Conservation (phyloP, 2,797 vertebrate genomes). For the Eurystomus glaucurus region DNA sequence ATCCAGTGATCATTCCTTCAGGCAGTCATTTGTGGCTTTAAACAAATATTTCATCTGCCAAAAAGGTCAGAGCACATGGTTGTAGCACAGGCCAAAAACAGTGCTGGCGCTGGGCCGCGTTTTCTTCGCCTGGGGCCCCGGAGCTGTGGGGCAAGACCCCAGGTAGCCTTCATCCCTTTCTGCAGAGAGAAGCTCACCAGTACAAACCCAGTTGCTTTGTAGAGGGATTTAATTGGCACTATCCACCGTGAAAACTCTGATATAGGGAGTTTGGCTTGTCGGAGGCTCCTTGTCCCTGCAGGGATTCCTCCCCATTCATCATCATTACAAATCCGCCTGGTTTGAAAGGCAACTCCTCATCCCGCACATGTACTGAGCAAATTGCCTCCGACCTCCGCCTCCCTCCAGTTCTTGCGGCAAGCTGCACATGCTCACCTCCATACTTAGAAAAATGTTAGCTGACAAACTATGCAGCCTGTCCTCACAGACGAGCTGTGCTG, state of each 20-base stretch:
- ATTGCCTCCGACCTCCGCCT: not conserved
- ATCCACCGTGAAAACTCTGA: not conserved
- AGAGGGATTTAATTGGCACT: not conserved
- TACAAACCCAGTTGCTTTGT: not conserved
- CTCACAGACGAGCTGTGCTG: not conserved
- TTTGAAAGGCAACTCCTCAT: not conserved
- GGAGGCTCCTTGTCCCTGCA: not conserved
- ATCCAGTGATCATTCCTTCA: not conserved
- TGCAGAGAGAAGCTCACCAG: not conserved
- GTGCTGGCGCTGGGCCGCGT: fast-evolving
- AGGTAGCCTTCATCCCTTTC: not conserved
- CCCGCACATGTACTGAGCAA: not conserved
- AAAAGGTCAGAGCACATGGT: not conserved
- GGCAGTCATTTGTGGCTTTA: constrained; percentile 45
- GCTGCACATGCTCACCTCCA: not conserved
- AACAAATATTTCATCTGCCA: constrained; percentile 37
- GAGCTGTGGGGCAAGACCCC: not conserved
- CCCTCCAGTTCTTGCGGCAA: not conserved
- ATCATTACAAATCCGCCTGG: fast-evolving
- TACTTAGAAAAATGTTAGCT: not conserved
- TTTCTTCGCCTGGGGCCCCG: not conserved
- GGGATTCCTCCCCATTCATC: not conserved
- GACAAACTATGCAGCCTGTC: not conserved
- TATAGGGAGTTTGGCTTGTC: not conserved
- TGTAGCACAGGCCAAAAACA: not conserved